Conservation (phyloP, 2,113 vertebrate genomes). For the Cephalophus harveyi region DNA sequence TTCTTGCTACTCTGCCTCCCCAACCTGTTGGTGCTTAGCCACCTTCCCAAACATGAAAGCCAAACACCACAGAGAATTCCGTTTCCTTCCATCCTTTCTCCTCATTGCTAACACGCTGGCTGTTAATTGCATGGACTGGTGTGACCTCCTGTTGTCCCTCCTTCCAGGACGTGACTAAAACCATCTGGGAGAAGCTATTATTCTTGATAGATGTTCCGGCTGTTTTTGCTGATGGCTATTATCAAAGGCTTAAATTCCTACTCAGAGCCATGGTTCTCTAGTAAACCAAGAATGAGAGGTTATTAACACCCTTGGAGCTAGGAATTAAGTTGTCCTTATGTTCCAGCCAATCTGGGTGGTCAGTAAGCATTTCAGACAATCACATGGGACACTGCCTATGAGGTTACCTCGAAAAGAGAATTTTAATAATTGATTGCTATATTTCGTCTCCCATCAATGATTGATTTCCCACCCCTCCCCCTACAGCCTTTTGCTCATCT, state of each 20-base stretch:
- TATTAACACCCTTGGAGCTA: background rate
- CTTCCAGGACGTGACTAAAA: background rate
- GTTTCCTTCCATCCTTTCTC: background rate
- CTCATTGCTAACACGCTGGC: background rate
- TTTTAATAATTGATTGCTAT: background rate
- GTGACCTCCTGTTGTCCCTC: background rate
- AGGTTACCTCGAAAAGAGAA: background rate
- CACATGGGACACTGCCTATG: background rate
- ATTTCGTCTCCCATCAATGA: constrained; percentile 12
- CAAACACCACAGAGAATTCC: background rate
- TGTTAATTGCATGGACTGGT: background rate
- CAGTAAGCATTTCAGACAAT: background rate
- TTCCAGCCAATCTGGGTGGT: background rate
- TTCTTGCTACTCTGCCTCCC: background rate
- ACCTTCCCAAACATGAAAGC: background rate
- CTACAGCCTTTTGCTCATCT: constrained; percentile 6
- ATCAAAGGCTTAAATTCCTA: background rate
- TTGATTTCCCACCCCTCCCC: background rate
- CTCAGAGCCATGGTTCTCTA: background rate
- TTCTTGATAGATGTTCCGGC: background rate
- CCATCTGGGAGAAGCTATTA: background rate
- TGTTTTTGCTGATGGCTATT: background rate
- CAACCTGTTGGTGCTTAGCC: background rate
- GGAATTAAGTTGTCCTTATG: constrained; percentile 7
- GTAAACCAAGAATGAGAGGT: background rate